Evolutionary conservation across 2,888 invertebrate genomes (phyloP), one percentile per base, ranked within the genome.

Genomic region (Agrotis segetum): DNA sequence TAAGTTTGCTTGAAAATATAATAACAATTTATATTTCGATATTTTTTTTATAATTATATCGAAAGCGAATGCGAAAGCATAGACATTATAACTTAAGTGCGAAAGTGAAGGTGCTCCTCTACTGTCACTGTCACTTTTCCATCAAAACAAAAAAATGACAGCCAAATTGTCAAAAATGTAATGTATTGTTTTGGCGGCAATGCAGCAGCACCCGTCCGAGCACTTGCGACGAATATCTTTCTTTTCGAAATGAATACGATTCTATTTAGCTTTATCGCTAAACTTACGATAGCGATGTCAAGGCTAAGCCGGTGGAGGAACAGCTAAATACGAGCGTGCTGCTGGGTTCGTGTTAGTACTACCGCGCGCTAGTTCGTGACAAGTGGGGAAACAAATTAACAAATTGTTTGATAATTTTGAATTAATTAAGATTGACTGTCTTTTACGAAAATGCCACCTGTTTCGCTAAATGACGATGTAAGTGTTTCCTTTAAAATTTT

Each of bases 391-490:
- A 53, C 71, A 47, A 74, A 65, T 34, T 68, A 77, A 55, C 73
- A 59, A 72, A 63, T 68, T 65, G 65, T 72, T 72, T 67, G 56
- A 47, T 70, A 79, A 69, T 72, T 82, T 66, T 79, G 46, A 67
- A 74, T 59, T 63, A 71, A 71, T 68, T 47, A 24, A 62, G 3
- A 69, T 75, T 67, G 65, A 59, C 68, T 46, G 50, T 85, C 72
- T 24, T 76, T 53, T 62, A 86, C 78, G 68, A 96, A 84, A 75
- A 96, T 96, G 96, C 96, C 96, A 79, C 96, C 96, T 66, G 91
- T 96, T 77, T 93, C 96, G 44, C 89, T 96, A 77, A 92, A 92
- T n/a, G 90, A 93, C 55, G 94, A 95, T 91, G 96, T 96, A 88
- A 90, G 86, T 90, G 65, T 21, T 67, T 67, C 55, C 16, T 52